Conservation (phyloP, 1,140 invertebrate species). For the Fopius arisanus region DNA sequence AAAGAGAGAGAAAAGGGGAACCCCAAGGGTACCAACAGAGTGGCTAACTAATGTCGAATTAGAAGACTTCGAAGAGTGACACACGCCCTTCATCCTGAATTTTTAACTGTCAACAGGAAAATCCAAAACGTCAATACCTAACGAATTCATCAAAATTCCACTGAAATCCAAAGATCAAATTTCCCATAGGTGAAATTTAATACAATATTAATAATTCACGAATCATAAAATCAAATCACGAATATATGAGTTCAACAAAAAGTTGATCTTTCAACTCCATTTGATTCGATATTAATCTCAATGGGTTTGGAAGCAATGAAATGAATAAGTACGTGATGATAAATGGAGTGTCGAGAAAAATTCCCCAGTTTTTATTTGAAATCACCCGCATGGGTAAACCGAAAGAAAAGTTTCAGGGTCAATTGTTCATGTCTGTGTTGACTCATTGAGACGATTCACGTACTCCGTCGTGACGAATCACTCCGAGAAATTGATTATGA, state of each 20-base stretch:
- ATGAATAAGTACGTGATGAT: not conserved
- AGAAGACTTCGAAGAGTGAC: constrained; percentile 1
- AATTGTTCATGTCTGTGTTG: not conserved
- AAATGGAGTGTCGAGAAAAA: not conserved
- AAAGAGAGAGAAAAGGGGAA: not conserved
- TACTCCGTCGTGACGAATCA: not conserved
- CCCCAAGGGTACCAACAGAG: constrained; percentile 23
- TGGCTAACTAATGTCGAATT: constrained; percentile 27
- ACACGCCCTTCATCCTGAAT: not conserved
- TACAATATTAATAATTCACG: no score
- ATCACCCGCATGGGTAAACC: not conserved
- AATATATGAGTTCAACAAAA: no score
- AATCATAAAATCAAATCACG: no score
- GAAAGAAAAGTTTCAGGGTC: constrained; percentile 3
- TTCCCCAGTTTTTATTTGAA: not conserved
- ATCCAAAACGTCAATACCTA: no score
- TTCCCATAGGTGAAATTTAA: no score
- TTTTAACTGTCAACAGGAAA: no score
- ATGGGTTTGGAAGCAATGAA: not conserved
- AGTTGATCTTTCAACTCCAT: no score
- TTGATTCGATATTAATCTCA: no score
- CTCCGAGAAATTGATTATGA: constrained; percentile 9
- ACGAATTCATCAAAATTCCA: no score
- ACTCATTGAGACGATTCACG: not conserved
- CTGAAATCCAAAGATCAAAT: no score